Evolutionary conservation across 2,113 vertebrate genomes (phyloP), one percentile per base, ranked within the genome.

Genomic region (Cyanocitta stelleri): DNA sequence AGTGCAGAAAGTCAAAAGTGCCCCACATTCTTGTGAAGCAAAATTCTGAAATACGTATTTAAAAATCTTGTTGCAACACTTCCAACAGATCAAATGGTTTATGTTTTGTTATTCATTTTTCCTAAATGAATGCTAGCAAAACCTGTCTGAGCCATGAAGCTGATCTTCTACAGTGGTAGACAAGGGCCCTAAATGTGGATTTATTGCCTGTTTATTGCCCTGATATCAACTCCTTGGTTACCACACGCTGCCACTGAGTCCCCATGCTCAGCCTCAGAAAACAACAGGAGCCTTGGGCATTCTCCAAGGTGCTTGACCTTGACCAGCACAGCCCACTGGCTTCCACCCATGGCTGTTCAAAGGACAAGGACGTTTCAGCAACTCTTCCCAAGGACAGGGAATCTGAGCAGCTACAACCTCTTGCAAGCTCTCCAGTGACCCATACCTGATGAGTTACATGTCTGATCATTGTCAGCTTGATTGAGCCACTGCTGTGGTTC

Each of bases 201-300:
- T 82, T 64, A 46, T 35, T 82, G 37, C 56, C 24, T 7, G 8
- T 79, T 75, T 71, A 44, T 37, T 75, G 52, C 48, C 39, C 9
- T 26, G 33, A 21, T 51, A 63, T 3, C 35, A 49, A 41, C 20
- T 4, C 24, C 11, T 51, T 0, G 0, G 17, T 41, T 44, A 41
- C 73, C 55, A 71, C 54, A 63, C 12, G 39, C 43, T 51, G 58
- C 52, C 29, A 29, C 43, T 6, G 32, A 21, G 52, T 43, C 32
- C 29, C 35, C 16, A 1, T 2, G 43, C 41, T 32, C 54, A 48
- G 80, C 49, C 76, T 61, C 41, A 49, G 51, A 46, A 7, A 37
- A 7, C 39, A 32, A 0, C 8, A 11, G 3, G 23, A 63, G 37
- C 10, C 5, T 0, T 44, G 55, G 55, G 44, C 18, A 15, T 4